These are phyloP conservation scores for Centropus bengalensis DNA, from an alignment of 2,113 vertebrate genomes.

Conservation along the genomic window DNA sequence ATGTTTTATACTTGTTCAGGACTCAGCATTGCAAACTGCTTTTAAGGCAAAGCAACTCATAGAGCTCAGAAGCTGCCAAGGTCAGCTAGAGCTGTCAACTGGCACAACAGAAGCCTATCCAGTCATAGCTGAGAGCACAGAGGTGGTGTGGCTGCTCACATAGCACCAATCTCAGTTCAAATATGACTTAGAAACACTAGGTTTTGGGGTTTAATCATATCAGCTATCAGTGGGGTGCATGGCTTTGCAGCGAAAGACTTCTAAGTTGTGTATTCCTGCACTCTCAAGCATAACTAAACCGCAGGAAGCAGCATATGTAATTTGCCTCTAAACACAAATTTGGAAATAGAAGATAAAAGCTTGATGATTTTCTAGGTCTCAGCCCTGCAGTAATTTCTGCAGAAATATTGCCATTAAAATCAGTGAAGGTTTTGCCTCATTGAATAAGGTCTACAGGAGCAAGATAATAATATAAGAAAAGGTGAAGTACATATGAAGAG, in stretches of 20 bases:
- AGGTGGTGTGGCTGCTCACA: neutral
- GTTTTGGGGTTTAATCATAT: neutral
- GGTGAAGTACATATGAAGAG: neutral
- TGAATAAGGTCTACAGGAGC: neutral
- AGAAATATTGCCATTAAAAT: slow-evolving; percentile 27
- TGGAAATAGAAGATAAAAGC: neutral
- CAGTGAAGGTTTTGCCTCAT: slow-evolving; percentile 3
- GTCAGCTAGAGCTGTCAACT: neutral
- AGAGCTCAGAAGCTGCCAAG: slow-evolving; percentile 20
- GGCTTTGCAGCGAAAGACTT: neutral
- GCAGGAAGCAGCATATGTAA: neutral
- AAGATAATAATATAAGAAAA: neutral
- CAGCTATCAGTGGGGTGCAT: neutral
- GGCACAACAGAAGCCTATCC: neutral
- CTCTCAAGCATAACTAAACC: neutral
- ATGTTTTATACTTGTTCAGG: slow-evolving; percentile 28
- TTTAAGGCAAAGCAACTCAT: slow-evolving; percentile 31
- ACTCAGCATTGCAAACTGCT: neutral
- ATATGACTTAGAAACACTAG: neutral
- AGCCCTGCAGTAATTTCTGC: neutral
- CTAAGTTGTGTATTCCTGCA: neutral
- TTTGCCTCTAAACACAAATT: neutral
- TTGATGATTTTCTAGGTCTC: neutral
- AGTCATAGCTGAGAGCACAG: neutral
- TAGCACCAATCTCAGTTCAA: neutral